Base-by-base conservation (phyloP, 37 sponge, comb jelly and placozoan species). In the Axinella damicornis region DNA sequence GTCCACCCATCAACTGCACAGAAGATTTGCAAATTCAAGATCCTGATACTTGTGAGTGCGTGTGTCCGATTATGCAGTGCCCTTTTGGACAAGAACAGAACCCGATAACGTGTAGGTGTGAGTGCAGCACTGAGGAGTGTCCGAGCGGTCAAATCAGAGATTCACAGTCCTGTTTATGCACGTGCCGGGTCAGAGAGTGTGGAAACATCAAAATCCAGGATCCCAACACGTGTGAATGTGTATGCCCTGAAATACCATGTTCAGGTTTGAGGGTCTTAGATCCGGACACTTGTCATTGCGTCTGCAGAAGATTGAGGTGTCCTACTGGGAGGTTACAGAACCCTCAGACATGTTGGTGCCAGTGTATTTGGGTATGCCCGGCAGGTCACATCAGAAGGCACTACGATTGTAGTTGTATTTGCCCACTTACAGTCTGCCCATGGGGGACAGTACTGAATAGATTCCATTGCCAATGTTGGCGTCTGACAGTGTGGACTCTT, bases 11-110 rank as follows among this genome's bases (percentile, higher is more conserved):
- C 0, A 20, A 56, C 0, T 86, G 87, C 62, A 21, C 31, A 28
- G 62, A 53, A 31, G 28, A 2, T 2, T 39, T 52, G 73, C 46
- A 46, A 9, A 64, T 71, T 52, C 79, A 78, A 34, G 60, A 86
- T 41, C 63, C 60, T 40, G 87, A 86, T 37, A 79, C 79, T 24
- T 86, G 87, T 59, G 61, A 60, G 52, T 86, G 87, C 17, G 79
- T 63, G 13, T 86, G 87, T 60, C 66, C 38, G 13, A 62, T 15
- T 9, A 18, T 62, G 24, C 40, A 56, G 21, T 83, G 84, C 52
- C 84, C 84, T 12, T 14, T 55, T 21, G 84, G 75, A 21, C 69
- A 69, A 36, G 22, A 55, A 52, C 77, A 77, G n/a, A 57, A 85
- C 56, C 63, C 37, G 0, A 32, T 12, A 24, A 68, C 67, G 5